Percentiles rank a stretch among this genome's conserved stretches.
These are phyloP conservation scores for Nannoperca australis DNA, from an alignment of 2,797 vertebrate species.

Conservation along the genomic window DNA sequence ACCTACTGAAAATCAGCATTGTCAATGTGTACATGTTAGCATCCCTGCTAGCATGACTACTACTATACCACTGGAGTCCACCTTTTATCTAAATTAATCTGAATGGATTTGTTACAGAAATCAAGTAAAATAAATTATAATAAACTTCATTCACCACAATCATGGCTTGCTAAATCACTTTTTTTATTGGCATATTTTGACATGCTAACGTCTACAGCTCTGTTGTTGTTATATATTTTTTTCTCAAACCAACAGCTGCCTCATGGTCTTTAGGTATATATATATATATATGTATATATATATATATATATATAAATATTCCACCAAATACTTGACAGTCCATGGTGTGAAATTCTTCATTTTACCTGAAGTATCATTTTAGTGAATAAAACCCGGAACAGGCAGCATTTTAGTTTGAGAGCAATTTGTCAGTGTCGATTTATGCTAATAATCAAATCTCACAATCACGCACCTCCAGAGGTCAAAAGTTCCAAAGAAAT, in stretches of 20 bases:
- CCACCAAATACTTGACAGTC: neutral
- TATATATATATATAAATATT: too few species aligned
- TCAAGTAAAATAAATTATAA: neutral
- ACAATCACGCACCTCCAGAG: neutral
- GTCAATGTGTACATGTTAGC: too few species aligned
- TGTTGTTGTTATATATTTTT: neutral
- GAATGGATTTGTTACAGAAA: neutral
- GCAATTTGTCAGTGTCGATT: neutral
- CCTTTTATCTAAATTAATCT: neutral
- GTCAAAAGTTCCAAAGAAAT: neutral
- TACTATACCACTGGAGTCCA: neutral
- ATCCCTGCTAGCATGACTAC: neutral
- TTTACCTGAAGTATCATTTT: neutral
- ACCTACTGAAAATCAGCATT: too few species aligned
- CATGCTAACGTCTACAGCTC: neutral
- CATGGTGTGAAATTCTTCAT: neutral
- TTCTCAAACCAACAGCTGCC: conserved; percentile 9
- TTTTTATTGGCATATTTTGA: neutral
- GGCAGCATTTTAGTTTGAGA: neutral
- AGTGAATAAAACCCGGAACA: neutral
- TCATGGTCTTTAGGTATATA: neutral
- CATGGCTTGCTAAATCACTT: neutral
- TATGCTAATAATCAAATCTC: neutral
- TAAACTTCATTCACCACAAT: neutral
- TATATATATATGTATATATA: too few species aligned